Conservation (phyloP, 2,113 vertebrate genomes). For the Syngnathoides biaculeatus region DNA sequence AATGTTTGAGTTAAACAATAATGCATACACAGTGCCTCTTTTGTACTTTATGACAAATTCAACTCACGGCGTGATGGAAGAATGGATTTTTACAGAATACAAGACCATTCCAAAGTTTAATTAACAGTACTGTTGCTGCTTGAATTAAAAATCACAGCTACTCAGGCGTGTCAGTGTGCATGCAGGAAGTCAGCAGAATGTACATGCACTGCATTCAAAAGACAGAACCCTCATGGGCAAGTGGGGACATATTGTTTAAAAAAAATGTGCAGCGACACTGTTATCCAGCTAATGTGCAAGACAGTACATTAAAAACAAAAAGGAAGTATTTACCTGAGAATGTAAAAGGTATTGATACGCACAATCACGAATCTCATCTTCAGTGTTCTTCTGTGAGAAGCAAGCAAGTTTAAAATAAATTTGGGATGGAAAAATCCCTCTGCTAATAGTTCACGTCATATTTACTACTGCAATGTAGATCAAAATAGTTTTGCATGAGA, state of each 20-base stretch:
- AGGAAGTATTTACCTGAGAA: slow-evolving; percentile 73
- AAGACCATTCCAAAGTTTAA: slow-evolving; percentile 31
- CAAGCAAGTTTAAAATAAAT: slow-evolving; percentile 20
- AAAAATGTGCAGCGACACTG: background rate
- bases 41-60: slow-evolving; percentile 9
- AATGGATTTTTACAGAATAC: slow-evolving; percentile 14
- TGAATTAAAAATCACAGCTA: slow-evolving; percentile 17
- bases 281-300: background rate
- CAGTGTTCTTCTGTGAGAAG: slow-evolving; percentile 84
- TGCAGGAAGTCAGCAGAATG: slow-evolving; percentile 11
- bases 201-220: slow-evolving; percentile 1
- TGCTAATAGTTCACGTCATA: background rate
- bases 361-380: slow-evolving; percentile 85
- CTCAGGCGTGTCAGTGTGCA: slow-evolving; percentile 25
- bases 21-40: slow-evolving; percentile 9
- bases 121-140: slow-evolving; percentile 19
- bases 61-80: slow-evolving; percentile 12
- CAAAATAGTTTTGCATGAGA: background rate
- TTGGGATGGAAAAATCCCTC: background rate
- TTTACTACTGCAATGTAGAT: background rate
- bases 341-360: slow-evolving; percentile 75
- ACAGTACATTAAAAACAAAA: background rate
- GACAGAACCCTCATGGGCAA: background rate
- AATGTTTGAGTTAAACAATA: background rate
- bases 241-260: background rate